Evolutionary conservation across 1,140 invertebrate species (phyloP).

Genomic region (Stegodyphus dumicola): DNA sequence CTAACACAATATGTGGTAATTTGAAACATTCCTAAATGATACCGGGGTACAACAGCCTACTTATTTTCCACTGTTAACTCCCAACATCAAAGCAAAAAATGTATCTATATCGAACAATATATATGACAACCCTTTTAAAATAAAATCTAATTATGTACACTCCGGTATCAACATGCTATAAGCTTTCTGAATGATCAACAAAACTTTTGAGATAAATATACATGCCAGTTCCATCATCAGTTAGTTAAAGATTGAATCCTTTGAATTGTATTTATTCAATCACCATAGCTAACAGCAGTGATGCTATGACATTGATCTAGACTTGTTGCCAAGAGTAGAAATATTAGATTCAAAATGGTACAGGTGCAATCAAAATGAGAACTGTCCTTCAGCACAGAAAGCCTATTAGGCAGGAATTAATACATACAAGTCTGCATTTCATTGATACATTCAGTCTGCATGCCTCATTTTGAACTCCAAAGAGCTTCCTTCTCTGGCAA

Average conservation of each 20-base stretch:
- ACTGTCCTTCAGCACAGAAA: constrained; percentile 14
- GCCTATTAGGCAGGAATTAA: neutral
- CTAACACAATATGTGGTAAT: constrained; percentile 7
- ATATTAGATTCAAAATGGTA: constrained; percentile 50
- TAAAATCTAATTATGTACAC: constrained; percentile 48
- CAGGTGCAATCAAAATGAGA: constrained; percentile 43
- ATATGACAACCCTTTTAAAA: constrained; percentile 30
- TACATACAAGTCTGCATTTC: neutral
- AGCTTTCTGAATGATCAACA: constrained; percentile 34
- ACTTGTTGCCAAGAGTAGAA: constrained; percentile 54
- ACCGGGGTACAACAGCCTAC: constrained; percentile 49
- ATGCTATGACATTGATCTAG: constrained; percentile 54
- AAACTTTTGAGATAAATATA: constrained; percentile 51
- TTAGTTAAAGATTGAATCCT: constrained; percentile 1
- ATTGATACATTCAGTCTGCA: neutral
- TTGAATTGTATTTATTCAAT: constrained; percentile 17
- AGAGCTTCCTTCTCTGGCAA: neutral
- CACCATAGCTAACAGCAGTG: constrained; percentile 53
- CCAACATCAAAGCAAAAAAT: constrained; percentile 37
- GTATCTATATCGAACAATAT: constrained; percentile 33
- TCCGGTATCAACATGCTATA: constrained; percentile 24
- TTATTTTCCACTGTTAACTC: neutral
- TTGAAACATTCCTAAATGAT: constrained; percentile 50
- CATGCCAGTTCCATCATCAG: constrained; percentile 21
- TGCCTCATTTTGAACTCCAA: neutral